phyloP scores from a whole-genome alignment of 2,797 vertebrate genomes.

The Chromis chromis region DNA sequence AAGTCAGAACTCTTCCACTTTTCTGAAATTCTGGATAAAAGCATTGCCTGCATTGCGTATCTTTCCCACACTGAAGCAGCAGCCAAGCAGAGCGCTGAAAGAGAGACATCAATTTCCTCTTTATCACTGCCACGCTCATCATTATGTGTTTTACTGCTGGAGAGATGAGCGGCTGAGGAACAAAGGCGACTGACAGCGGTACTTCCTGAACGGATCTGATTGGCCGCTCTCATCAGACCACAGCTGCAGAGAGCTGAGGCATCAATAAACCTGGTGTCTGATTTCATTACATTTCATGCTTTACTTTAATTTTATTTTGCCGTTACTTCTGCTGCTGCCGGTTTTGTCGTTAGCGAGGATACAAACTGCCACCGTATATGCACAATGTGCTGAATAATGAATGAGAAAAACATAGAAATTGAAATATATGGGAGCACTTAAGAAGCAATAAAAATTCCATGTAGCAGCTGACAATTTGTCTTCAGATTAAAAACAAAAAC shows the following conservation, averaged over 20 bases:
- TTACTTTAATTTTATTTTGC: constrained; percentile 9
- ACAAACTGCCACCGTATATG: constrained; percentile 11
- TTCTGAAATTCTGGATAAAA: constrained; percentile 22
- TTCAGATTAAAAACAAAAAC: constrained; percentile 1
- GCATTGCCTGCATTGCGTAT: constrained; percentile 10
- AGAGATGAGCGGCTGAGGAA: constrained; percentile 62
- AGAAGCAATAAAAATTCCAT: constrained; percentile 14
- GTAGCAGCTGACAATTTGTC: constrained; percentile 7
- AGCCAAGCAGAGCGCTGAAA: constrained; percentile 38
- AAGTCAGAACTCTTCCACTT: constrained; percentile 10
- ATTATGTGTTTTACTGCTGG: constrained; percentile 72
- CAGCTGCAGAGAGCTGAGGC: constrained; percentile 69
- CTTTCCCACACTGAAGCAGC: constrained; percentile 19
- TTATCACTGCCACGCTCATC: constrained; percentile 74
- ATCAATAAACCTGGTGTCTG: constrained; percentile 58
- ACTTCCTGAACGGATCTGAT: constrained; percentile 76
- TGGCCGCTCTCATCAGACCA: constrained; percentile 74
- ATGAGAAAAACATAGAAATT: constrained; percentile 28
- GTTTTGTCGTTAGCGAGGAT: constrained; percentile 19
- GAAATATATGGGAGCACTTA: constrained; percentile 25
- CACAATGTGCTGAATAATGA: constrained; percentile 47
- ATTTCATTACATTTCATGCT: constrained; percentile 40
- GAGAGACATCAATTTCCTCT: constrained; percentile 73
- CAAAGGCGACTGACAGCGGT: constrained; percentile 71
- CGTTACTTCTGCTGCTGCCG: not conserved